Percentiles rank a stretch among this genome's conserved stretches.
These are phyloP conservation scores for Dolichopus griseipennis DNA, from an alignment of 2,888 invertebrate genomes.

Conservation along the genomic window DNA sequence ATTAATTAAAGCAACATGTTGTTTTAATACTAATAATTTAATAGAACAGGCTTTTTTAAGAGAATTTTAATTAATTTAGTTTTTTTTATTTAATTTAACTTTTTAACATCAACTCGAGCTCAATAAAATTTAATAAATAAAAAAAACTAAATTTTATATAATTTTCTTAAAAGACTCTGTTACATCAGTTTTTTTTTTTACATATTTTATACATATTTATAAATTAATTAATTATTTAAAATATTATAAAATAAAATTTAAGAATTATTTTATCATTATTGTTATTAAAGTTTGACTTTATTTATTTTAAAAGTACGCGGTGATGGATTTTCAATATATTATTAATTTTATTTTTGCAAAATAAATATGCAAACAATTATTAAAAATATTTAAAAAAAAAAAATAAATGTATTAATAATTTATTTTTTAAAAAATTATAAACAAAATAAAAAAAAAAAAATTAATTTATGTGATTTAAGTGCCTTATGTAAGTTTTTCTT, in stretches of 20 bases:
- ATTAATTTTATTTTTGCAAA: not conserved
- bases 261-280: too few relatives aligned
- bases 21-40: not conserved
- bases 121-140: not conserved
- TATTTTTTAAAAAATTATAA: not conserved
- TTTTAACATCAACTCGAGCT: not conserved
- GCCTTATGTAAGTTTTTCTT: constrained; percentile 1
- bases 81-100: not conserved
- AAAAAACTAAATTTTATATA: not conserved
- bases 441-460: not conserved
- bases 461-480: constrained; percentile 4
- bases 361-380: too few relatives aligned
- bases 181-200: too few relatives aligned
- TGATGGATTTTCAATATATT: not conserved
- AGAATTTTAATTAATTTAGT: not conserved
- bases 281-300: not conserved
- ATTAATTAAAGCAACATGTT: not conserved
- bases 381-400: not conserved
- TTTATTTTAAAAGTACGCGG: not conserved
- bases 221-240: not conserved
- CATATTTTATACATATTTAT: too few relatives aligned
- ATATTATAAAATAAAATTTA: not conserved
- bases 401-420: not conserved
- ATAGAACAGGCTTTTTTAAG: not conserved
- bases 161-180: not conserved